These are phyloP conservation scores for Macaria notata DNA, from an alignment of 2,888 invertebrate genomes.

Conservation along the genomic window DNA sequence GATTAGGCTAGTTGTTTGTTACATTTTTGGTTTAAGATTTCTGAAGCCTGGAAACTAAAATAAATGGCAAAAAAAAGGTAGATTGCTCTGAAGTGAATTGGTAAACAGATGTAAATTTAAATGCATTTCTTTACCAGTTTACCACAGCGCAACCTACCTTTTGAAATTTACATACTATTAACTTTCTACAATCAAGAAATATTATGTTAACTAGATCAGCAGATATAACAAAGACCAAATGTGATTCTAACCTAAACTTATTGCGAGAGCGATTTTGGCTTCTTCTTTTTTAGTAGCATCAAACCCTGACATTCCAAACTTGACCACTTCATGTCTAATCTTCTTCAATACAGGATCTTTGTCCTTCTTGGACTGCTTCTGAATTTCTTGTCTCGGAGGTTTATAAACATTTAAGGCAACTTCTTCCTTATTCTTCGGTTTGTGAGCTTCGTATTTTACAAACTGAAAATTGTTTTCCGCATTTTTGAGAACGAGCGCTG, in stretches of 20 bases:
- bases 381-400: conserved; percentile 32
- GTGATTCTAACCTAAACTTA: conserved; percentile 85
- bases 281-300: conserved; percentile 86
- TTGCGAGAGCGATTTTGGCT: conserved; percentile 89
- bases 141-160: too few relatives aligned
- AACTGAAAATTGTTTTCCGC: conserved; percentile 68
- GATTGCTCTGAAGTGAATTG: too few relatives aligned
- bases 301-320: conserved; percentile 91
- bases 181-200: too few relatives aligned
- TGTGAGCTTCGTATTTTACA: conserved; percentile 77
- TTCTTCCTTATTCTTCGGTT: conserved; percentile 67
- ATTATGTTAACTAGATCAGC: too few relatives aligned
- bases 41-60: too few relatives aligned
- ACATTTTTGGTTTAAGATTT: too few relatives aligned
- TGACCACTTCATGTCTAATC: conserved; percentile 90
- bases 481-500: conserved; percentile 71
- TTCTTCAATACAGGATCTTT: conserved; percentile 87
- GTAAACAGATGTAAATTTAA: too few relatives aligned
- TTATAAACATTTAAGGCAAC: conserved; percentile 31
- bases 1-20: too few relatives aligned
- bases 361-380: conserved; percentile 59
- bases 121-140: too few relatives aligned
- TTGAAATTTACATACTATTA: too few relatives aligned
- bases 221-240: too few relatives aligned
- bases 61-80: too few relatives aligned